Evolutionary conservation across 2,113 vertebrate species (phyloP).

Genomic region (Heteronetta atricapilla): DNA sequence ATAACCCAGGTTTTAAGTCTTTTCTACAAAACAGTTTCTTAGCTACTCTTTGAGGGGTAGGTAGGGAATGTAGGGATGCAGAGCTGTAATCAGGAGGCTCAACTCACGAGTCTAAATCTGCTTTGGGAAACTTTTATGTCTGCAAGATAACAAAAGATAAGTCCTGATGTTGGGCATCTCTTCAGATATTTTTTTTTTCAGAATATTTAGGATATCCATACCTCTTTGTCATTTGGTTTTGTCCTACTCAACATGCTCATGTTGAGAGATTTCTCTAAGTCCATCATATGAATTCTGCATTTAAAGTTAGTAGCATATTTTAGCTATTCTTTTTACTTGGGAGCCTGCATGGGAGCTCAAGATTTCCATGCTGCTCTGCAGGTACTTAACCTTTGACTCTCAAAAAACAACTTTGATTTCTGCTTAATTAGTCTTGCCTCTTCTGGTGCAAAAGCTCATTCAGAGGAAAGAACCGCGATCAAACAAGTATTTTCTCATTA

Average conservation of each 20-base stretch:
- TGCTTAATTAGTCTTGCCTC: background rate
- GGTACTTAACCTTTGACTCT: background rate
- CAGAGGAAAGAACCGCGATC: background rate
- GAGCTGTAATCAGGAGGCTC: background rate
- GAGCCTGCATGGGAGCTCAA: background rate
- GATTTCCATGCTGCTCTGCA: background rate
- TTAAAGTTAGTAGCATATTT: background rate
- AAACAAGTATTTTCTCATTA: background rate
- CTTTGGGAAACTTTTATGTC: background rate
- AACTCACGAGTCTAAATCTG: background rate
- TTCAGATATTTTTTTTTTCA: background rate
- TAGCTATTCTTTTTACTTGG: background rate
- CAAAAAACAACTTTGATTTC: background rate
- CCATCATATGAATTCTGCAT: accelerated
- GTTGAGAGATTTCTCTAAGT: background rate
- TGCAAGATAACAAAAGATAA: background rate
- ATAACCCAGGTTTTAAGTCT: background rate
- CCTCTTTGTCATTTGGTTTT: background rate
- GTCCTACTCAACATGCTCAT: accelerated
- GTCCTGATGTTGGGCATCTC: background rate
- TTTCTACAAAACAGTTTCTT: background rate
- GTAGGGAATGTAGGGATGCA: background rate
- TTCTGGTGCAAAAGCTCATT: background rate
- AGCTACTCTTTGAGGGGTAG: background rate
- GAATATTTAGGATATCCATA: background rate